A percentile compares a stretch with the other conserved stretches of the same genome.
phyloP scores from a whole-genome alignment of 2,113 vertebrate species.

The Hippocampus barbouri region DNA sequence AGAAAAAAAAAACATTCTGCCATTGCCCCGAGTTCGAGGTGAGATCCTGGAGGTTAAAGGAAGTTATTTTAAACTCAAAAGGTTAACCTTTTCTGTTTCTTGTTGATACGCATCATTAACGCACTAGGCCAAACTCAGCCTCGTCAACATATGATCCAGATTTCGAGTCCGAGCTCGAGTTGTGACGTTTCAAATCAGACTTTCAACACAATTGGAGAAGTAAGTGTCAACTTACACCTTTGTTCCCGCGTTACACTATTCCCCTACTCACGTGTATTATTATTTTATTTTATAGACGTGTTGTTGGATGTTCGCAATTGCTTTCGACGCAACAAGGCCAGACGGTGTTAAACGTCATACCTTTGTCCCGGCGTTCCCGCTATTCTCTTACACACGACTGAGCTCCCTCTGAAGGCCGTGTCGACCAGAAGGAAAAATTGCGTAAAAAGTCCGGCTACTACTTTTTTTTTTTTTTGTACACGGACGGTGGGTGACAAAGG shows the following conservation, averaged over 20 bases:
- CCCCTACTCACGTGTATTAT: constrained; percentile 10
- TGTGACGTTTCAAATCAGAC: not conserved
- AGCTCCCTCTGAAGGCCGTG: not conserved
- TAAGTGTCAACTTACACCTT: too few relatives aligned
- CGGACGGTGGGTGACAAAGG: constrained; percentile 48
- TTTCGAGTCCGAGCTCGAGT: too few relatives aligned
- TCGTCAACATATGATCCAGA: too few relatives aligned
- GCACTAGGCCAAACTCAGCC: too few relatives aligned
- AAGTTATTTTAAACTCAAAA: too few relatives aligned
- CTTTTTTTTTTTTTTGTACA: not conserved
- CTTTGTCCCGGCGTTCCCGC: not conserved
- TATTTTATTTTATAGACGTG: too few relatives aligned
- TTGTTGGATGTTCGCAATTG: not conserved
- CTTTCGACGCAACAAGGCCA: not conserved
- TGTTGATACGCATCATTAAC: too few relatives aligned
- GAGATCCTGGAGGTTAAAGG: too few relatives aligned
- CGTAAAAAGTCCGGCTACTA: not conserved
- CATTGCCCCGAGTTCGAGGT: too few relatives aligned
- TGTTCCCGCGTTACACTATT: constrained; percentile 24
- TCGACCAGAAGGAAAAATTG: not conserved
- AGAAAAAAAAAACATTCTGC: too few relatives aligned
- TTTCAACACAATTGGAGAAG: constrained; percentile 42
- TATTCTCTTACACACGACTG: too few relatives aligned
- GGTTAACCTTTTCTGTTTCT: too few relatives aligned
- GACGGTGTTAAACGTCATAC: not conserved